Evolutionary conservation across 2,888 invertebrate species (phyloP), one percentile per base, ranked within the genome.

Genomic region (Sinohyriopsis cumingii): DNA sequence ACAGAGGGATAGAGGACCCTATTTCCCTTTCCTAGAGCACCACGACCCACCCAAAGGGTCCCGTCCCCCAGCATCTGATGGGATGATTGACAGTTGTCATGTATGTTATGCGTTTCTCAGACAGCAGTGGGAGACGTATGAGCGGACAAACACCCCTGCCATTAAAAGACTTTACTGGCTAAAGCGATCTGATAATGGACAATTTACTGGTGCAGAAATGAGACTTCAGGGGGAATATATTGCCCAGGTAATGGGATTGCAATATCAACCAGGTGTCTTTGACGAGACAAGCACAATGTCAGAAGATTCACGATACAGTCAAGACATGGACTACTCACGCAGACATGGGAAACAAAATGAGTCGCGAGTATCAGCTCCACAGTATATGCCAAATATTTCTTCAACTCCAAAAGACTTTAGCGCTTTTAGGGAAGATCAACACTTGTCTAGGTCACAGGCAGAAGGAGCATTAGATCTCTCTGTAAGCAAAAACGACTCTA

Each of bases 101-200:
- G 93, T 97, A 54, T 97, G 97, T 91, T 95, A 94, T 91, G 94
- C 94, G 66, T 93, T 96, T 86, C 93, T 97, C 60, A 92, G 94
- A 69, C 95, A 96, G 89, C 97, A 97, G 91, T 97, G 97, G 97
- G 95, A 97, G 85, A 93, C 94, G 76, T 95, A 95, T 90, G 97
- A 97, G 91, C 92, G 94, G 60, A 94, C 94, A 85, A 94, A 94
- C 87, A 95, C 95, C 82, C 96, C 97, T 0, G 94, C 95, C 89
- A 92, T 94, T 78, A 96, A 96, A 89, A 92, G 97, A 67, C 93
- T 97, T 86, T 97, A 97, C 88, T 97, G 97, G 94, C 92, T 97
- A 91, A 97, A 97, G 90, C 92, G 97, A 82, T 93, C 95, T 81
- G 97, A 97, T 88, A 95, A 96, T 86, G 95, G 96, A 75, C 94